phyloP scores from a whole-genome alignment of 2,797 vertebrate species.

The Amniataba percoides region DNA sequence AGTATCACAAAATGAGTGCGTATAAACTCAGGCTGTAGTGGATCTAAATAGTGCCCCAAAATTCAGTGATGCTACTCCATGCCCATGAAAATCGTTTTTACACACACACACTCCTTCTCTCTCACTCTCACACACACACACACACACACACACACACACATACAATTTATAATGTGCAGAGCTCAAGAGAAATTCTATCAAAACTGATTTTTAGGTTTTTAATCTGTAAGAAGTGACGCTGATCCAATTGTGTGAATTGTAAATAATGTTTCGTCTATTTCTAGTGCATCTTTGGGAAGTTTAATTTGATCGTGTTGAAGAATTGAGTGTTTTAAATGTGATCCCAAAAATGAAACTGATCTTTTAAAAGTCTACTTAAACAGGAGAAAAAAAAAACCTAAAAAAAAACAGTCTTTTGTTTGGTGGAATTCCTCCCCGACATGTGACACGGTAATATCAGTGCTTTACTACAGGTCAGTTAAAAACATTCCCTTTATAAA shows the following conservation, averaged over 20 bases:
- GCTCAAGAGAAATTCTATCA: conserved; percentile 43
- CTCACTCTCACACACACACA: neutral
- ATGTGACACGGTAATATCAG: conserved; percentile 63
- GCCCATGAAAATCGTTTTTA: conserved; percentile 43
- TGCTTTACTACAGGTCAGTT: conserved; percentile 77
- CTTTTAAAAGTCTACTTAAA: conserved; percentile 17
- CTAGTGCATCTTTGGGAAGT: too few species aligned
- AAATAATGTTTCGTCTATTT: too few species aligned
- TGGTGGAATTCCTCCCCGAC: conserved; percentile 49
- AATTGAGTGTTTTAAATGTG: neutral
- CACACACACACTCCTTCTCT: neutral
- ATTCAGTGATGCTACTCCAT: conserved; percentile 56
- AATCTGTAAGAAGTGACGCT: conserved; percentile 14
- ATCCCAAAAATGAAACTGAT: neutral
- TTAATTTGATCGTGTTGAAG: too few species aligned
- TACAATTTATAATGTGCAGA: conserved; percentile 28
- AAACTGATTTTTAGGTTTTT: conserved; percentile 42
- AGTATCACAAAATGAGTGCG: conserved; percentile 35
- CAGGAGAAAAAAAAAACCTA: conserved; percentile 34
- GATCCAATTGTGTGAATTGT: neutral
- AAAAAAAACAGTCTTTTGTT: conserved; percentile 31
- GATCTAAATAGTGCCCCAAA: conserved; percentile 63
- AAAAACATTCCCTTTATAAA: conserved; percentile 79
- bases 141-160: conserved; percentile 10
- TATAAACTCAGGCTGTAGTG: conserved; percentile 68